Evolutionary conservation across 2,797 vertebrate species (phyloP).

Genomic region (Rousettus madagascariensis): DNA sequence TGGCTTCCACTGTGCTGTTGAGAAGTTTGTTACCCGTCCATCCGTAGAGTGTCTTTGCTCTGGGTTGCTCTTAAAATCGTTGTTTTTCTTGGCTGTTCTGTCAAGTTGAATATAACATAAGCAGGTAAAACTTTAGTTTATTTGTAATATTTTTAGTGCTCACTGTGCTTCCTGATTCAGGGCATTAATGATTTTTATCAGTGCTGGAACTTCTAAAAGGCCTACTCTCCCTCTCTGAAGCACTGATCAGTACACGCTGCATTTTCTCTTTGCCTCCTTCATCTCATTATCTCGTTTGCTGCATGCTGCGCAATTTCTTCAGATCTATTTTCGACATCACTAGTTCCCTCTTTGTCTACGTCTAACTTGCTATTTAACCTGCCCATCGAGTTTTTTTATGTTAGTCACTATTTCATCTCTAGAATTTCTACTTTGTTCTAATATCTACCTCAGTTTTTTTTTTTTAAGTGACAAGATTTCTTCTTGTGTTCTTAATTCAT

Average conservation of each 20-base stretch:
- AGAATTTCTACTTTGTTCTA: slow-evolving; percentile 11
- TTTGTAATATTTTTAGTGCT: background rate
- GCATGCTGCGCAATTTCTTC: background rate
- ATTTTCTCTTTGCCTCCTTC: background rate
- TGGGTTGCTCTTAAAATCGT: background rate
- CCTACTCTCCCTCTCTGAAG: background rate
- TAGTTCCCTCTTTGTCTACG: background rate
- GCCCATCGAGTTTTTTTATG: background rate
- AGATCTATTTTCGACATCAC: background rate
- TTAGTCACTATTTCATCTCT: background rate
- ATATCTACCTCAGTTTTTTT: background rate
- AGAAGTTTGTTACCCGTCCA: background rate
- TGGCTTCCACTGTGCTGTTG: background rate
- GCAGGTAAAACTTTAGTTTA: background rate
- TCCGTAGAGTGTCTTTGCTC: background rate
- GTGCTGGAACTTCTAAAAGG: background rate
- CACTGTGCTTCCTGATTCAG: background rate
- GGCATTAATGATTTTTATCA: background rate
- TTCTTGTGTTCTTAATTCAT: background rate
- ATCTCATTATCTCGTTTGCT: background rate
- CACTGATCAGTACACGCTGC: background rate
- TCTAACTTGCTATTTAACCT: slow-evolving; percentile 30
- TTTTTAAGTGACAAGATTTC: background rate
- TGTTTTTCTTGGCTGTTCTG: background rate
- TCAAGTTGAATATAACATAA: background rate